Base-by-base conservation (phyloP, 2,888 invertebrate genomes). In the Baccha elongata region DNA sequence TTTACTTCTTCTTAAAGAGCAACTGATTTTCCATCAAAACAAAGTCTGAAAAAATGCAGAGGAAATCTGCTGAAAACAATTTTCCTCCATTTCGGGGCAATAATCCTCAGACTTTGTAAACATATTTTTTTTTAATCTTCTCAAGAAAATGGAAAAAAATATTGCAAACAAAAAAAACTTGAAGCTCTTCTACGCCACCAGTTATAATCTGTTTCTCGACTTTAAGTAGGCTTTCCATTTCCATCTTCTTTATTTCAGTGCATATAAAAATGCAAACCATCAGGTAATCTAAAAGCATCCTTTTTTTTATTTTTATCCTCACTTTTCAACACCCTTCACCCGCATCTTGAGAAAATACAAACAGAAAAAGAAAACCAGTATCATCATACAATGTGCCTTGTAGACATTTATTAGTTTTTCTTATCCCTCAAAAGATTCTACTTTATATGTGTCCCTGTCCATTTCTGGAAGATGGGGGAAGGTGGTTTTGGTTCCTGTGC, bases 51-150 rank as follows among this genome's bases (percentile, higher is more conserved):
- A 6, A 53, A 37, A 55, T 13, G 10, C n/a, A 11, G 1, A n/a
- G 19, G 7, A 37, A 55, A 19, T 21, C 37, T 13, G n/a, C 35
- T 35, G 11, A 29, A 42, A 26, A 50, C 8, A 60, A 4, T 7
- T 19, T 60, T 44, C 17, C 17, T 44, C 29, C 26, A 42, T 78
- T 76, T 78, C 44, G 52, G 52, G 44, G 44, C 65, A 78, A 72
- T 78, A 72, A 65, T 72, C 78, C 60, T 44, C 50, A 71, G 71
- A 71, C 76, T 71, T 69, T 71, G 62, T 73, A 79, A 79, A 79
- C 55, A 73, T n/a, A 19, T 29, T 42, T 58, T 11, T 23, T n/a
- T 1, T 21, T 19, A 53, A 26, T 8, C 6, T 29, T 60, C 15
- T 29, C 17, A 17, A 44, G 11, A 42, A 17, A 60, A 42, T 21